phyloP scores from a whole-genome alignment of 1,140 invertebrate genomes.

The Drosophila kurseongensis region DNA sequence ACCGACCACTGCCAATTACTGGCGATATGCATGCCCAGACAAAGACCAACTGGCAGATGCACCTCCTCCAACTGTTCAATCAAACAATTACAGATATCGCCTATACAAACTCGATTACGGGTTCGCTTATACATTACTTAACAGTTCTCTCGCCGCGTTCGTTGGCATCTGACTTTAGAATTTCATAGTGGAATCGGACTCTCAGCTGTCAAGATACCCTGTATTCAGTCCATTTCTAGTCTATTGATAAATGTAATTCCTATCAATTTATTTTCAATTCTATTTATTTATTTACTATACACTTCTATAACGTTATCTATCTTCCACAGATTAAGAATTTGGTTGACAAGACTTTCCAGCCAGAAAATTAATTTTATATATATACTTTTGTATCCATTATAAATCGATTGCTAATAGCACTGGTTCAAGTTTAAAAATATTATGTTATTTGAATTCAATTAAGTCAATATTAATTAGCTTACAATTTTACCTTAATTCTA shows the following conservation, averaged over 20 bases:
- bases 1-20: constrained; percentile 40
- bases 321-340: too few relatives aligned
- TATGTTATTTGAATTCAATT: too few relatives aligned
- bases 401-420: too few relatives aligned
- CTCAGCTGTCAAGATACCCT: constrained; percentile 1
- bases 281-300: not conserved
- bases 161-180: constrained; percentile 36
- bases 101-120: constrained; percentile 10
- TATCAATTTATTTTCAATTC: not conserved
- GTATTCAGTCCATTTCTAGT: not conserved
- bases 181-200: not conserved
- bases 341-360: too few relatives aligned
- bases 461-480: too few relatives aligned
- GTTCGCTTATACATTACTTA: constrained; percentile 31
- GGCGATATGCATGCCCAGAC: constrained; percentile 42
- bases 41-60: constrained; percentile 19
- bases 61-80: constrained; percentile 36
- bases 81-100: constrained; percentile 30
- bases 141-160: constrained; percentile 21
- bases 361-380: too few relatives aligned
- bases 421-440: too few relatives aligned
- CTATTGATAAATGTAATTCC: not conserved
- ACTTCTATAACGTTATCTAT: too few relatives aligned
- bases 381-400: too few relatives aligned
- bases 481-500: too few relatives aligned